Evolutionary conservation across 35 echinoderm and acorn worm genomes (phyloP), one percentile per base, ranked within the genome.

Genomic region (Holothuria glaberrima): DNA sequence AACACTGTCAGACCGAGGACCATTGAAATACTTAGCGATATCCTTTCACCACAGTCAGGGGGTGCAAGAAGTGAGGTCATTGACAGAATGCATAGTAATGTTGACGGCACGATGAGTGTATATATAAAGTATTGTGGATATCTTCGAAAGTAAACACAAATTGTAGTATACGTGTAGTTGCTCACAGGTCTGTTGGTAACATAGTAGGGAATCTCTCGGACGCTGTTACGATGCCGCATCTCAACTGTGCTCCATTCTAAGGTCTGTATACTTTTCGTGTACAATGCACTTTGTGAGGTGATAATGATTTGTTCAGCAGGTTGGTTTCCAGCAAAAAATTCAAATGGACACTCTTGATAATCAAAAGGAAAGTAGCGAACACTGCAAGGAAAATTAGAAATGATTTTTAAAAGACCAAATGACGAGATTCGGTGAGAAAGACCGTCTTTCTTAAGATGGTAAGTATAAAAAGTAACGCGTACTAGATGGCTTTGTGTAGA

Each of bases 341-440:
- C 6, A 28, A 78, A 78, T 50, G 74, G 38, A 48, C 74, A 78
- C 24, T 21, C 16, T 48, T 78, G 74, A 6, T 4, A 26, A 33
- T 78, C 74, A 35, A 78, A 78, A 21, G 74, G 74, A 78, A 78
- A 78, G 38, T 48, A 78, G 21, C 38, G 44, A 48, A 78, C 27
- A 35, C 74, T 78, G 74, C n/a, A 28, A 25, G n/a, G n/a, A n/a
- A n/a, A n/a, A n/a, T n/a, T n/a, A n/a, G n/a, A n/a, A n/a, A n/a
- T n/a, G n/a, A n/a, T n/a, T n/a, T n/a, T n/a, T n/a, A n/a, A n/a
- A n/a, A n/a, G n/a, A n/a, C n/a, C n/a, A n/a, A n/a, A n/a, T n/a
- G n/a, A n/a, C n/a, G n/a, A n/a, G n/a, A n/a, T n/a, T n/a, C n/a
- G n/a, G n/a, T n/a, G n/a, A n/a, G n/a, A n/a, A n/a, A n/a, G n/a